Percentiles rank a stretch among this genome's conserved stretches.
phyloP scores from a whole-genome alignment of 2,113 vertebrate species.

The Cacatua alba region DNA sequence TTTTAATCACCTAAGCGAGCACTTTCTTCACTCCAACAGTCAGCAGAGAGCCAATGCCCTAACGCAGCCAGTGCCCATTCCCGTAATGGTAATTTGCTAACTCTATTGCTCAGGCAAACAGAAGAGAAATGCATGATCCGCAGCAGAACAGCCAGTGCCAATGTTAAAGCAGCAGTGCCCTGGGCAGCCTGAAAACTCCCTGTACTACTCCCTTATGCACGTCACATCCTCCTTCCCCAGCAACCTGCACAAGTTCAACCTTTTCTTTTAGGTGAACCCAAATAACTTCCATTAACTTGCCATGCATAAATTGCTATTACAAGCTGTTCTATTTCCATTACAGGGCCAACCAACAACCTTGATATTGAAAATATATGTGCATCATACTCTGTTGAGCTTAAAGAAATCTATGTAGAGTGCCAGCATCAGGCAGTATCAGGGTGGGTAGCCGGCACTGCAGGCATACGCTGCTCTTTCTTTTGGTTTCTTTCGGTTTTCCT shows the following conservation, averaged over 20 bases:
- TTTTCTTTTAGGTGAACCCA: neutral
- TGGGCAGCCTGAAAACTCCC: neutral
- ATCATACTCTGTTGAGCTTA: neutral
- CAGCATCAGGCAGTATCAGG: neutral
- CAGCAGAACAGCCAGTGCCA: neutral
- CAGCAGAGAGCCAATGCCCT: conserved; percentile 33
- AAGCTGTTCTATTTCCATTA: neutral
- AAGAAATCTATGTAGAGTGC: neutral
- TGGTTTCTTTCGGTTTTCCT: neutral
- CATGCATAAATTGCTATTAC: neutral
- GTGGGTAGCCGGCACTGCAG: neutral
- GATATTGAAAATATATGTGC: neutral
- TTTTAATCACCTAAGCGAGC: conserved; percentile 42
- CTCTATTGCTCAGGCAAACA: neutral
- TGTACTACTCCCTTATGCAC: neutral
- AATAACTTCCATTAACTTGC: neutral
- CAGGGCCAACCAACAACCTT: neutral
- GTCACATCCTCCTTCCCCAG: neutral
- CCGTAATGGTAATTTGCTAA: neutral
- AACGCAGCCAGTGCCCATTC: conserved; percentile 9
- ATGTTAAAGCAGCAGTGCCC: neutral
- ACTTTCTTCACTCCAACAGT: conserved; percentile 10
- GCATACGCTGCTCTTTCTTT: neutral
- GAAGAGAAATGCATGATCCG: neutral
- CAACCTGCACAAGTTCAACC: neutral